Conservation (phyloP, 2,888 invertebrate genomes). For the Zonitis immaculata region DNA sequence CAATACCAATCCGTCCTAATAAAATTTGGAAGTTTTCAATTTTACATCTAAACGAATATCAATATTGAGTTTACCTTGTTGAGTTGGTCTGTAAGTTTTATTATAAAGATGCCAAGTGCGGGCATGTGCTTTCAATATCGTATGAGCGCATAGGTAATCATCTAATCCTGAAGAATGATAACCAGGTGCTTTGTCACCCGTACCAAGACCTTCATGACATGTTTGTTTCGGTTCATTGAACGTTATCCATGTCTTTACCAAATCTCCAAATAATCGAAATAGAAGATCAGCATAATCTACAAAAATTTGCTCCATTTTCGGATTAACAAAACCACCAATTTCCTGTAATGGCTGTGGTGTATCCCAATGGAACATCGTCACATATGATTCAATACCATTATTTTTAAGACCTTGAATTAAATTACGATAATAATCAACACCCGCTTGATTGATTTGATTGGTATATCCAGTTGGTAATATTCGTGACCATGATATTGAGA, state of each 20-base stretch:
- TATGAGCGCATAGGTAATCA: constrained; percentile 61
- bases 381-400: constrained; percentile 53
- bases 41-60: no score
- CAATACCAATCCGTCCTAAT: constrained; percentile 55
- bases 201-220: constrained; percentile 30
- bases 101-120: constrained; percentile 60
- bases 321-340: constrained; percentile 58
- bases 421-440: constrained; percentile 69
- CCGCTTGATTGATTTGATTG: constrained; percentile 61
- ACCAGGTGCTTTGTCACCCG: constrained; percentile 41
- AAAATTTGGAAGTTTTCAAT: not conserved
- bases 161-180: constrained; percentile 49
- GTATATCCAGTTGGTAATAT: constrained; percentile 59
- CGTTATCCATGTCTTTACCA: constrained; percentile 51
- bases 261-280: constrained; percentile 35
- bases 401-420: constrained; percentile 64
- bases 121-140: constrained; percentile 62
- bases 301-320: constrained; percentile 52
- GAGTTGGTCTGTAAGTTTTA: constrained; percentile 48
- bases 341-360: constrained; percentile 44
- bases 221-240: constrained; percentile 50
- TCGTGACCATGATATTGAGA: constrained; percentile 65
- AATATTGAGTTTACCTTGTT: constrained; percentile 3
- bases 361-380: constrained; percentile 43
- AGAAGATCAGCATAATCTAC: constrained; percentile 56